A percentile compares a stretch with the other conserved stretches of the same genome.
Evolutionary conservation across 2,888 invertebrate species (phyloP).

Genomic region (Lithophane leautieri): DNA sequence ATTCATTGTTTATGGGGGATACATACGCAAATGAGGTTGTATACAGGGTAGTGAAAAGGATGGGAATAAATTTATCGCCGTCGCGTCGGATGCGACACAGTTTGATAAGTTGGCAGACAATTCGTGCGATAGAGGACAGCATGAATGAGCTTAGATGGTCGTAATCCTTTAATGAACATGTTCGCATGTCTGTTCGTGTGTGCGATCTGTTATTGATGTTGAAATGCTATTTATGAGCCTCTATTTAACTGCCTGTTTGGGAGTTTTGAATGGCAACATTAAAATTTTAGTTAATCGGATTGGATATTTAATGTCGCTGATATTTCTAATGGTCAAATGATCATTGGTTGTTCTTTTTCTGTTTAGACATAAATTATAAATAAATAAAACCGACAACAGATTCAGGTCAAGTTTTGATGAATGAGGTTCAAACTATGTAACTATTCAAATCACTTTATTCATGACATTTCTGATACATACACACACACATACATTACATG

Average conservation of each 20-base stretch:
- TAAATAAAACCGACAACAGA: no score
- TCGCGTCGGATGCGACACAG: slow-evolving; percentile 80
- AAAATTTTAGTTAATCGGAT: slow-evolving; percentile 6
- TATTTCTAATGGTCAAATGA: background rate
- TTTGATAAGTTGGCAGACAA: slow-evolving; percentile 83
- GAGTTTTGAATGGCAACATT: background rate
- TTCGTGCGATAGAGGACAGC: slow-evolving; percentile 77
- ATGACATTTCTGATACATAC: background rate
- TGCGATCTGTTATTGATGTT: slow-evolving; percentile 47
- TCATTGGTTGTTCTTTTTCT: background rate
- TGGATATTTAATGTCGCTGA: background rate
- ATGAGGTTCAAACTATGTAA: no score
- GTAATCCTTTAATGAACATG: slow-evolving; percentile 82
- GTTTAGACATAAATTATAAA: background rate
- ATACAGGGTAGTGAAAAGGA: slow-evolving; percentile 83
- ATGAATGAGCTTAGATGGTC: slow-evolving; percentile 84
- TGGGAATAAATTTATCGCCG: slow-evolving; percentile 88
- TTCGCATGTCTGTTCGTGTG: slow-evolving; percentile 76
- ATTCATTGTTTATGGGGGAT: slow-evolving; percentile 17
- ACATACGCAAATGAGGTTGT: slow-evolving; percentile 77
- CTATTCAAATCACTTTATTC: background rate
- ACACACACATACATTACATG: no score
- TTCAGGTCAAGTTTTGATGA: no score
- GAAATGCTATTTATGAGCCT: slow-evolving; percentile 25
- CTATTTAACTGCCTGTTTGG: slow-evolving; percentile 10